Conservation (phyloP, 1,140 invertebrate genomes). For the Propsilocerus akamusi region DNA sequence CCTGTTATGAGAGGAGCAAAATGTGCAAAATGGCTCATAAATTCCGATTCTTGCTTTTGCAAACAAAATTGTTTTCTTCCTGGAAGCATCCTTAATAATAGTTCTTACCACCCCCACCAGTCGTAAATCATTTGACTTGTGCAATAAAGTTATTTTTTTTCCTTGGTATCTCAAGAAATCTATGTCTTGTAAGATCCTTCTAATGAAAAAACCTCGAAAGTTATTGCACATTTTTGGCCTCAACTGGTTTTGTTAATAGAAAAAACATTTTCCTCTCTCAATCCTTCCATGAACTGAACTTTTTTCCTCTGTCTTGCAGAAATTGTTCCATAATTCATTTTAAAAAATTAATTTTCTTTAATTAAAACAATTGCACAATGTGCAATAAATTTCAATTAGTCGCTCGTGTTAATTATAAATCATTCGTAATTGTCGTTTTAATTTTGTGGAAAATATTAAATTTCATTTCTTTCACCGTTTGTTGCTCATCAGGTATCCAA, state of each 20-base stretch:
- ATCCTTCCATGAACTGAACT: not conserved
- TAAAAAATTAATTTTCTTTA: not conserved
- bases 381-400: too few species aligned
- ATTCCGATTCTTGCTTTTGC: not conserved
- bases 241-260: too few species aligned
- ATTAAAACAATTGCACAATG: too few species aligned
- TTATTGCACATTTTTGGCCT: slow-evolving; percentile 1
- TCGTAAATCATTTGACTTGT: not conserved
- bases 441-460: not conserved
- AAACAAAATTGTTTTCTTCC: not conserved
- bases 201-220: slow-evolving; percentile 3
- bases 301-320: not conserved
- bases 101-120: not conserved
- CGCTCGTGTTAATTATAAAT: too few species aligned
- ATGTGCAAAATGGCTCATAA: too few species aligned
- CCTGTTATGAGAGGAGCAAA: not conserved
- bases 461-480: not conserved
- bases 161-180: too few species aligned
- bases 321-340: not conserved
- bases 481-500: not conserved
- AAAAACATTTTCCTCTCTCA: too few species aligned
- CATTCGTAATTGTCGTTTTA: not conserved
- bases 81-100: not conserved
- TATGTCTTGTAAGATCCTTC: not conserved
- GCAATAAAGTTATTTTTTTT: not conserved